Evolutionary conservation across 1,140 invertebrate species (phyloP).

Genomic region (Formica exsecta): DNA sequence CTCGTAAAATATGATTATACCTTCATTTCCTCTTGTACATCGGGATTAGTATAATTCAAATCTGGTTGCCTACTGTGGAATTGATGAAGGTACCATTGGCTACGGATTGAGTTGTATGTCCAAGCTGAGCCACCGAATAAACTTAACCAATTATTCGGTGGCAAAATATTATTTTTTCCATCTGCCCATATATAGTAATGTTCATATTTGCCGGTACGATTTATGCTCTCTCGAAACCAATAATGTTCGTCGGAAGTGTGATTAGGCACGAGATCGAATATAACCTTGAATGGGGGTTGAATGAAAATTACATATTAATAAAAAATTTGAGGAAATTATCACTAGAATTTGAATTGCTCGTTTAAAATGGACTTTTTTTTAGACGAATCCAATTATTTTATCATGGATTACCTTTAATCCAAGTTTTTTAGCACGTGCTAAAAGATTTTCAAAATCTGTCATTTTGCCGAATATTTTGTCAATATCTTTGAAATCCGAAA

Average conservation of each 20-base stretch:
- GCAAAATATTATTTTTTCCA: constrained; percentile 74
- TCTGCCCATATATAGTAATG: constrained; percentile 92
- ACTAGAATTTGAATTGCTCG: background rate
- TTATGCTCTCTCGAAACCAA: constrained; percentile 91
- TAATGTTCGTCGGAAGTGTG: constrained; percentile 91
- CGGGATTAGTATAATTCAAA: constrained; percentile 89
- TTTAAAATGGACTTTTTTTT: background rate
- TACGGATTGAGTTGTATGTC: constrained; percentile 81
- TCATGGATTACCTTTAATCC: constrained; percentile 82
- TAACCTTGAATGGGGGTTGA: constrained; percentile 73
- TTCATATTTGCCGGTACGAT: constrained; percentile 87
- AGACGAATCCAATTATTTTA: background rate
- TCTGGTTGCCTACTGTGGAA: constrained; percentile 88
- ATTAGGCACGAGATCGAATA: constrained; percentile 88
- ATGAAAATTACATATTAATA: constrained; percentile 20
- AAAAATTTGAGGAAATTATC: background rate
- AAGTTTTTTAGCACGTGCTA: constrained; percentile 83
- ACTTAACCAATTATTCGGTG: constrained; percentile 89
- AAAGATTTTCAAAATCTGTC: constrained; percentile 88
- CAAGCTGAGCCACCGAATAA: constrained; percentile 87
- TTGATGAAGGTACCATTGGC: constrained; percentile 88
- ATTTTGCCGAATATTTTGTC: constrained; percentile 89
- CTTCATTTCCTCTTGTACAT: constrained; percentile 87
- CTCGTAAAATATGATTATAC: constrained; percentile 68
- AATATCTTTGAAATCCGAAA: constrained; percentile 89